Evolutionary conservation across 2,113 vertebrate genomes (phyloP), one percentile per base, ranked within the genome.

Genomic region (Clarias batrachus): DNA sequence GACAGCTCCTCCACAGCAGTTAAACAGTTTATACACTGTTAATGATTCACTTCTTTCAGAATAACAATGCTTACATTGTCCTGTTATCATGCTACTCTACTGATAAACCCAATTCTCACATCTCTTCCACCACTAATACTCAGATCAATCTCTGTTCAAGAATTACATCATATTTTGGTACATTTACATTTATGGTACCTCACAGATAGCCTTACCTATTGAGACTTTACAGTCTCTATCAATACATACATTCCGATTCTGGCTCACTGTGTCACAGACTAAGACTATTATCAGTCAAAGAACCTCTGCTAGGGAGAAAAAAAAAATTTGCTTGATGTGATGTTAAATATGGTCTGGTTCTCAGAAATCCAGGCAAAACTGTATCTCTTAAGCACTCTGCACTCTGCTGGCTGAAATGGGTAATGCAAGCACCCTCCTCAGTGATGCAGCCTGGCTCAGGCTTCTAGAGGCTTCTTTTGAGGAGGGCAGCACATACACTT

Each of bases 391-490:
- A 83, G 81, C 25, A 41, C n/a, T 66, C 74, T 76, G 86, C 85
- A 81, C 86, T 89, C 89, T 90, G 83, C 83, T 84, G 89, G 81
- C 52, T 14, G 74, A 73, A 56, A 60, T 41, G 23, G 65, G 16
- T 65, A 80, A 23, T 83, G 71, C 11, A 85, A n/a, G 2, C 71
- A 70, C 27, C 70, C 54, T 27, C 70, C 54, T 37, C 77, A 87
- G 1, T n/a, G 63, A 33, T 57, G 25, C 77, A 71, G 78, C 27
- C n/a, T 81, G 41, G 62, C 79, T 82, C 62, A 57, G 48, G n/a
- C 80, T 90, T 88, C 85, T 87, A 79, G 89, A 90, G 80, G 52
- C n/a, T 90, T 90, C 89, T 62, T 16, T 0, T 57, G n/a, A 60
- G 62, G 25, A 63, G 48, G 25, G 83, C 54, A 86, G 87, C 74